These are phyloP conservation scores for Hydrotaea cyrtoneurina DNA, from an alignment of 2,888 invertebrate genomes.

Conservation along the genomic window DNA sequence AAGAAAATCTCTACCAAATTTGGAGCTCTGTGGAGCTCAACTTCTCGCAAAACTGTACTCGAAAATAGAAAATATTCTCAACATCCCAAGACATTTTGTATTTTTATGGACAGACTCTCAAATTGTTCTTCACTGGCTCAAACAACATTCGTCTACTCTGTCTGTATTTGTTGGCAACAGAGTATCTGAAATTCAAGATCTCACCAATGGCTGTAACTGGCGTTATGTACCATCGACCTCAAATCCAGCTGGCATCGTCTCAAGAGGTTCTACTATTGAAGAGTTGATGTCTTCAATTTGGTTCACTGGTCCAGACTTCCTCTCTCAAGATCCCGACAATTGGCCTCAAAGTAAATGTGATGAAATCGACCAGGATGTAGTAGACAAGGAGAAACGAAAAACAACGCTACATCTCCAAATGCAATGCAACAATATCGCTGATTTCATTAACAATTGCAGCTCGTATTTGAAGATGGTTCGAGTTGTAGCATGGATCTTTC, in stretches of 20 bases:
- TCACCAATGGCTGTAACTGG: conserved; percentile 47
- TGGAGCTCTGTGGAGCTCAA: conserved; percentile 53
- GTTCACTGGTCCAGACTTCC: conserved; percentile 49
- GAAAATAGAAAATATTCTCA: conserved; percentile 3
- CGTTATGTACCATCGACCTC: conserved; percentile 56
- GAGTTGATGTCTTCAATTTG: conserved; percentile 54
- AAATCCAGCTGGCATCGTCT: conserved; percentile 61
- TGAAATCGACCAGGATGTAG: not conserved
- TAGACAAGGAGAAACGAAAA: not conserved
- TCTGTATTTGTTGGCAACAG: conserved; percentile 65
- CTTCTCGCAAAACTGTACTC: conserved; percentile 38
- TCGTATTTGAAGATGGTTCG: conserved; percentile 35
- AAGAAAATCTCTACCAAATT: conserved; percentile 57
- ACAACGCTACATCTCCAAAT: not conserved
- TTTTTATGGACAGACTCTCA: conserved; percentile 61
- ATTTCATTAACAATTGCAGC: conserved; percentile 19
- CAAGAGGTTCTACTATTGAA: conserved; percentile 49
- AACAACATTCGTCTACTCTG: conserved; percentile 57
- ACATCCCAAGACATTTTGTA: not conserved
- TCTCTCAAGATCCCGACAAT: conserved; percentile 11
- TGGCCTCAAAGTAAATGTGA: conserved; percentile 14
- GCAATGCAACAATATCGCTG: not conserved
- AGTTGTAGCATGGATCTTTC: conserved; percentile 49
- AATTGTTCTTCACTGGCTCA: conserved; percentile 65
- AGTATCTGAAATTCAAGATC: conserved; percentile 39